Conservation (phyloP, 2,888 invertebrate species). For the Coelinius sp. region DNA sequence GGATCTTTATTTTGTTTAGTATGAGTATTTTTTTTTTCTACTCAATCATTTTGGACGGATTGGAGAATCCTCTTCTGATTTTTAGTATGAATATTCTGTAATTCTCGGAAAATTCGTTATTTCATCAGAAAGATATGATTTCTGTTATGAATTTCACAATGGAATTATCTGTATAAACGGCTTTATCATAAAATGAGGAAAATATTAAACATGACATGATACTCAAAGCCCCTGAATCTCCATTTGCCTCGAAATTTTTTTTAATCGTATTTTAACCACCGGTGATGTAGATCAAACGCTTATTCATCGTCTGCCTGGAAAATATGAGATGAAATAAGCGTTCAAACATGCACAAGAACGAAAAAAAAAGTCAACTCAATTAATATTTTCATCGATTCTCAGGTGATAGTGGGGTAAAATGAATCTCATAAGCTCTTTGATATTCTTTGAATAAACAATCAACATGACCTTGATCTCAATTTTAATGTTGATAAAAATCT, state of each 20-base stretch:
- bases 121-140: neutral
- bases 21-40: neutral
- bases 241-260: neutral
- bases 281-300: neutral
- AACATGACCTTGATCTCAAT: too few relatives aligned
- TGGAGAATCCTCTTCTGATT: neutral
- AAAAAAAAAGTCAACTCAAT: too few relatives aligned
- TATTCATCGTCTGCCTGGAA: neutral
- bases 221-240: neutral
- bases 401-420: too few relatives aligned
- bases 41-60: neutral
- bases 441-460: too few relatives aligned
- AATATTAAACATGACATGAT: neutral
- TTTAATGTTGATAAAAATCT: too few relatives aligned
- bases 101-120: neutral
- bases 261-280: neutral
- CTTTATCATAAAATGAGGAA: neutral
- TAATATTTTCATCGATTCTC: too few relatives aligned
- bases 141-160: neutral
- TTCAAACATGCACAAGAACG: too few relatives aligned
- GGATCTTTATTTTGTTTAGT: slow-evolving; percentile 12
- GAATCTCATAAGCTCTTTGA: too few relatives aligned
- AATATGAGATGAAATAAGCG: neutral
- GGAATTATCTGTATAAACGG: neutral
- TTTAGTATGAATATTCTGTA: neutral